These are phyloP conservation scores for Athripsodes cinereus DNA, from an alignment of 2,888 invertebrate species.

Conservation along the genomic window DNA sequence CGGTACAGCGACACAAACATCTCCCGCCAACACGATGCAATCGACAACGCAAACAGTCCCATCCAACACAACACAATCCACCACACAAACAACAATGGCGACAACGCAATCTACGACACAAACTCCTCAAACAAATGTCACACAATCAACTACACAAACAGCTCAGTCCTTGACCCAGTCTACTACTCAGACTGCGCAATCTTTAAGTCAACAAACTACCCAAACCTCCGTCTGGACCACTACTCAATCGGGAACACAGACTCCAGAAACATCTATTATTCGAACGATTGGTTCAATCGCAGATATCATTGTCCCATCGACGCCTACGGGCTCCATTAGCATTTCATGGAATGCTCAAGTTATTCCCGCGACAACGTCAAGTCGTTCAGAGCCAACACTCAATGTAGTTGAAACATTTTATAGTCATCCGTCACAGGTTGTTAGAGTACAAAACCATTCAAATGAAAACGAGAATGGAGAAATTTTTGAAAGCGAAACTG, in stretches of 20 bases:
- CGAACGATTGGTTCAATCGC: constrained; percentile 31
- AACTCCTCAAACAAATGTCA: constrained; percentile 35
- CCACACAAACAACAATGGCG: constrained; percentile 23
- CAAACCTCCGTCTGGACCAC: neutral
- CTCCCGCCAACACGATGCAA: constrained; percentile 44
- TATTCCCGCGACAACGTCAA: constrained; percentile 34
- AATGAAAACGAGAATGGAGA: neutral
- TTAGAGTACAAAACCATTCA: neutral
- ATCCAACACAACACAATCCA: constrained; percentile 33
- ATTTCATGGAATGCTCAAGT: constrained; percentile 21
- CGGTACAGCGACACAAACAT: constrained; percentile 41
- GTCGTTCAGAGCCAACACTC: constrained; percentile 38
- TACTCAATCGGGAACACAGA: constrained; percentile 25
- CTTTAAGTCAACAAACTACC: constrained; percentile 23
- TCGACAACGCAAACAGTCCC: constrained; percentile 51
- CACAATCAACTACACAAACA: constrained; percentile 35
- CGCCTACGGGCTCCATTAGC: constrained; percentile 20
- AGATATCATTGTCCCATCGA: constrained; percentile 32
- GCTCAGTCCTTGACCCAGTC: constrained; percentile 36
- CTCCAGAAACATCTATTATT: constrained; percentile 17
- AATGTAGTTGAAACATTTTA: constrained; percentile 28
- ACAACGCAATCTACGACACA: constrained; percentile 38
- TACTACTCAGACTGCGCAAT: constrained; percentile 31
- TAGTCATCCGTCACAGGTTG: neutral
- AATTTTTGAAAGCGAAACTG: neutral